phyloP scores from a whole-genome alignment of 2,113 vertebrate genomes.

The Cavia porcellus region DNA sequence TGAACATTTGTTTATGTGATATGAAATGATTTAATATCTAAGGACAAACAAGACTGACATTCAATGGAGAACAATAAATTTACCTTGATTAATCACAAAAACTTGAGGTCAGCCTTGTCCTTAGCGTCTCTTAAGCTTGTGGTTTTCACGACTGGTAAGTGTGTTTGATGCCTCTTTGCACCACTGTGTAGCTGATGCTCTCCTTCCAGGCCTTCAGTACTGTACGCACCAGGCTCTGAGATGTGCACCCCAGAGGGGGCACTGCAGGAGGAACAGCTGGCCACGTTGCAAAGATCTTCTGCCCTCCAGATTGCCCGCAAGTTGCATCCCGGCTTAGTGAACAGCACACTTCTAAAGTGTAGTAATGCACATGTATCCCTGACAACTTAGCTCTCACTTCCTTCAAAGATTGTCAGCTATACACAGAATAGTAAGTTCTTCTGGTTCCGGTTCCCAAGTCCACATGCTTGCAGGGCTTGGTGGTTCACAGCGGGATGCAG shows the following conservation, averaged over 20 bases:
- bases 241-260: background rate
- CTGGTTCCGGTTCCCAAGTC: background rate
- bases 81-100: background rate
- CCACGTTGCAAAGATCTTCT: background rate
- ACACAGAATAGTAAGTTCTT: background rate
- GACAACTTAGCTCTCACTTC: background rate
- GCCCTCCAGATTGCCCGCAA: background rate
- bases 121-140: background rate
- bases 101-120: background rate
- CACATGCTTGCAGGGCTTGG: background rate
- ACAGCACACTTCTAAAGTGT: background rate
- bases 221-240: background rate
- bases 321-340: background rate
- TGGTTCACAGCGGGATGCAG: background rate
- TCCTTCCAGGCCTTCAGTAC: background rate
- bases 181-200: background rate
- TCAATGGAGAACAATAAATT: background rate
- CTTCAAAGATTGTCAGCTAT: background rate
- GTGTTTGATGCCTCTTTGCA: background rate
- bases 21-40: background rate
- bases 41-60: background rate
- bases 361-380: background rate
- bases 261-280: background rate
- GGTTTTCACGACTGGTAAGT: background rate
- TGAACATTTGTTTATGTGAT: background rate